These are phyloP conservation scores for Orthosia gothica DNA, from an alignment of 2,888 invertebrate genomes.

Conservation along the genomic window DNA sequence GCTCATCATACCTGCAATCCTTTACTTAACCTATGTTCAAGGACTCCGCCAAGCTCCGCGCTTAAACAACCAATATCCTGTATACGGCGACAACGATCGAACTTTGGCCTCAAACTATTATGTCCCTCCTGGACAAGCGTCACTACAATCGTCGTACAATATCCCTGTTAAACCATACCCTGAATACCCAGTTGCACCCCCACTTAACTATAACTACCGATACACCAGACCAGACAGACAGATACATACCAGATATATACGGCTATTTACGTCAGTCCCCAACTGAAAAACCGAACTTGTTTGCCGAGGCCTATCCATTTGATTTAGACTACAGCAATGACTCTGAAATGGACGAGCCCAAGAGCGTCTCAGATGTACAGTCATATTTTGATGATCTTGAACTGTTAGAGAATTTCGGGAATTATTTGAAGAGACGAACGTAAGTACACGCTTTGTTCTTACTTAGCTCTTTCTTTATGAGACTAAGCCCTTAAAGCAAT, in stretches of 20 bases:
- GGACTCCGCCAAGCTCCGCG: not conserved
- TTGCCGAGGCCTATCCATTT: not conserved
- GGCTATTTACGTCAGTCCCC: not conserved
- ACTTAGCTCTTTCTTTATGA: not conserved
- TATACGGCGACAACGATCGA: not conserved
- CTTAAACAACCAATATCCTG: not conserved
- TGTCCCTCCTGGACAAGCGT: not conserved
- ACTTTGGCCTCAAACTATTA: not conserved
- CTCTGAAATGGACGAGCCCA: not conserved
- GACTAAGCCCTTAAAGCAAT: too few relatives aligned
- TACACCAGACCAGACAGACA: too few relatives aligned
- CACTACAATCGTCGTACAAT: not conserved
- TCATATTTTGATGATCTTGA: slow-evolving; percentile 40
- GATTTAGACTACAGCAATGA: slow-evolving; percentile 2
- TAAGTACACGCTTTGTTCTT: slow-evolving; percentile 19
- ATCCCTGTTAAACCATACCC: not conserved
- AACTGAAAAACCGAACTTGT: not conserved
- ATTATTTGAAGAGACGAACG: slow-evolving; percentile 42
- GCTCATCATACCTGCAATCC: slow-evolving; percentile 20
- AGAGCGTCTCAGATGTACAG: not conserved
- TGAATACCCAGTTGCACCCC: not conserved
- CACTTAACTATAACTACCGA: not conserved
- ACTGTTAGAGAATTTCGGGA: slow-evolving; percentile 44
- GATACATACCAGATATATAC: not conserved
- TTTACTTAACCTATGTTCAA: slow-evolving; percentile 12